A percentile compares a stretch with the other conserved stretches of the same genome.
Evolutionary conservation across 2,113 vertebrate species (phyloP).

Genomic region (Vulpes lagopus): DNA sequence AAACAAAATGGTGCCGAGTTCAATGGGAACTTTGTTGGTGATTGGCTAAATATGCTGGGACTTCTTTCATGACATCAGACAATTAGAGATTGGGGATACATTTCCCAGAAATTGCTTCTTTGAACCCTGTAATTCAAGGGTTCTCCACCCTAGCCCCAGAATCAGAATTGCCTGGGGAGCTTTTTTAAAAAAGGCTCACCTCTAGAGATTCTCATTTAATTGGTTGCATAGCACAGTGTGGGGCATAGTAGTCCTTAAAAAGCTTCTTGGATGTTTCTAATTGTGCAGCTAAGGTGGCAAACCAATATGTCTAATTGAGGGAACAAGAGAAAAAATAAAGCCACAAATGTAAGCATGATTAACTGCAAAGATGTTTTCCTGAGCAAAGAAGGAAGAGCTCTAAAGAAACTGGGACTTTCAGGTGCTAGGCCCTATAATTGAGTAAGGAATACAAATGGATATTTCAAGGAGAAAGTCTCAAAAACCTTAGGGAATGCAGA

Average conservation of each 20-base stretch:
- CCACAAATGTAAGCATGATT: background rate
- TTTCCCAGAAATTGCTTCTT: background rate
- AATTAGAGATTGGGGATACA: background rate
- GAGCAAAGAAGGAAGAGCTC: background rate
- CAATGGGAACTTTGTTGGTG: background rate
- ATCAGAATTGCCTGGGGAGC: background rate
- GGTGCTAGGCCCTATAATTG: background rate
- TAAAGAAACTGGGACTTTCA: background rate
- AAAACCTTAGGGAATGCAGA: background rate
- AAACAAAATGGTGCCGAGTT: background rate
- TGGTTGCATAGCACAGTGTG: background rate
- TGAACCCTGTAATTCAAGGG: background rate
- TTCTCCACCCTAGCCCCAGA: background rate
- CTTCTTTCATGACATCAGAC: background rate
- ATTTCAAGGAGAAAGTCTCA: background rate
- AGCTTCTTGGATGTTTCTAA: background rate
- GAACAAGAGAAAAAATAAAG: background rate
- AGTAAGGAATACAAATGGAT: background rate
- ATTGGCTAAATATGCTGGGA: background rate
- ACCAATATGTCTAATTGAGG: background rate
- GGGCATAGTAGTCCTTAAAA: background rate
- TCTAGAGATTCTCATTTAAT: background rate
- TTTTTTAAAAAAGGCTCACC: background rate
- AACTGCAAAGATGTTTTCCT: background rate
- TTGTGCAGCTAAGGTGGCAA: background rate